Evolutionary conservation across 2,888 invertebrate genomes (phyloP).

Genomic region (Gibbula magus): DNA sequence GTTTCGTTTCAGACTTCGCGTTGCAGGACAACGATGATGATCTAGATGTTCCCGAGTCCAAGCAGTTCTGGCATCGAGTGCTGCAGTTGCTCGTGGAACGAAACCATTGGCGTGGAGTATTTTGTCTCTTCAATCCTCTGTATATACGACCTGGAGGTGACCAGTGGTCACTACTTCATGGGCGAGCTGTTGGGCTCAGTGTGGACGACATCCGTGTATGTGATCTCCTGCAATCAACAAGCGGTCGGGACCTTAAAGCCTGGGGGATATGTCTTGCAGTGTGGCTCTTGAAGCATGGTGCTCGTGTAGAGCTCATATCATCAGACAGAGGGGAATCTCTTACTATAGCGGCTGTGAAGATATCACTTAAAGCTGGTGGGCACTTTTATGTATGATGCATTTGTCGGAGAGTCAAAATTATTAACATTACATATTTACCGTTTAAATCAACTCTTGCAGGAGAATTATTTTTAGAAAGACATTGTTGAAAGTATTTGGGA

Average conservation of each 20-base stretch:
- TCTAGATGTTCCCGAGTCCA: background rate
- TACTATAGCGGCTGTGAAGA: background rate
- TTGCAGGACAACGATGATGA: background rate
- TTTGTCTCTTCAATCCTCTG: constrained; percentile 32
- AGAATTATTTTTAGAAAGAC: too few relatives aligned
- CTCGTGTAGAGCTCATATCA: background rate
- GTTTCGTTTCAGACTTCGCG: too few relatives aligned
- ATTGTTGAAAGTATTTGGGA: too few relatives aligned
- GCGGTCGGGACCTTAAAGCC: background rate
- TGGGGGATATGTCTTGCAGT: background rate
- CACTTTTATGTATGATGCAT: background rate
- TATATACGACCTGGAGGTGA: background rate
- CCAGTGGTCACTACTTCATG: background rate
- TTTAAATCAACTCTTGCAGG: too few relatives aligned
- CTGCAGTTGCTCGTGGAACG: constrained; percentile 36
- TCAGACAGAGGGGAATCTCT: background rate
- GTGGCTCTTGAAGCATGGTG: background rate
- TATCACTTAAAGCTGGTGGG: background rate
- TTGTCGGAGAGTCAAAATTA: too few relatives aligned
- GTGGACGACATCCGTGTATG: background rate
- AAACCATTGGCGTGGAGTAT: constrained; percentile 46
- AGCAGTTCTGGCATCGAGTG: constrained; percentile 31
- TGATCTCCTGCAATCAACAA: background rate
- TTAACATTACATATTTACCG: too few relatives aligned
- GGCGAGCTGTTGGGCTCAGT: background rate